phyloP scores from a whole-genome alignment of 2,888 invertebrate genomes.

The Protodeltote pygarga region DNA sequence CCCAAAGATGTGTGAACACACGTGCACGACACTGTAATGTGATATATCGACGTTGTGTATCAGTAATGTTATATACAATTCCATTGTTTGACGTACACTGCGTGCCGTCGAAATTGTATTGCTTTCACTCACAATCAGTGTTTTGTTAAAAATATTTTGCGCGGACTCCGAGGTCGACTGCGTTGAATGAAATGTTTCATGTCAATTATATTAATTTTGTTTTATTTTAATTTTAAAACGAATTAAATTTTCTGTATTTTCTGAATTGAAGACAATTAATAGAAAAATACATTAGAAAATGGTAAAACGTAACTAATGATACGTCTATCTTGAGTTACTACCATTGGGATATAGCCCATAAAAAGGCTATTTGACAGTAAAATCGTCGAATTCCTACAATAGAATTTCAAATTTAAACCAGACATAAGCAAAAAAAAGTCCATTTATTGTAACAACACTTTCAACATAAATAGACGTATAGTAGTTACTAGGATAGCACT shows the following conservation, averaged over 20 bases:
- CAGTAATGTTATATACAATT: conserved; percentile 42
- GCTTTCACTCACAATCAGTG: neutral
- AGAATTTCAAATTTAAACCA: too few species aligned
- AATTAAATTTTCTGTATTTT: too few species aligned
- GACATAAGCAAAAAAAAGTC: too few species aligned
- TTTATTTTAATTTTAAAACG: neutral
- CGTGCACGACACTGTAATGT: conserved; percentile 42
- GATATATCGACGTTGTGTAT: conserved; percentile 40
- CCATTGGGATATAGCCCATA: too few species aligned
- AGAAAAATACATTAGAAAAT: too few species aligned
- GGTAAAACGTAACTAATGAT: neutral
- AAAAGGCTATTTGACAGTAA: too few species aligned
- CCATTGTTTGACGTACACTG: conserved; percentile 31
- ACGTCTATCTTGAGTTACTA: neutral
- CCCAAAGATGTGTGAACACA: conserved; percentile 39
- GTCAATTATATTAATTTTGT: conserved; percentile 6
- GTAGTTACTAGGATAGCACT: too few species aligned
- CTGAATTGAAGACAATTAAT: too few species aligned
- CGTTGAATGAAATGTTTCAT: conserved; percentile 4
- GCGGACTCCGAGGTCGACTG: neutral
- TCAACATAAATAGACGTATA: too few species aligned
- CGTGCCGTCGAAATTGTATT: conserved; percentile 19
- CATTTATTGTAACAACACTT: too few species aligned
- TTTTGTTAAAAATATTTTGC: neutral
- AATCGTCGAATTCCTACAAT: too few species aligned